Evolutionary conservation across 2,113 vertebrate genomes (phyloP).

Genomic region (Caloenas nicobarica): DNA sequence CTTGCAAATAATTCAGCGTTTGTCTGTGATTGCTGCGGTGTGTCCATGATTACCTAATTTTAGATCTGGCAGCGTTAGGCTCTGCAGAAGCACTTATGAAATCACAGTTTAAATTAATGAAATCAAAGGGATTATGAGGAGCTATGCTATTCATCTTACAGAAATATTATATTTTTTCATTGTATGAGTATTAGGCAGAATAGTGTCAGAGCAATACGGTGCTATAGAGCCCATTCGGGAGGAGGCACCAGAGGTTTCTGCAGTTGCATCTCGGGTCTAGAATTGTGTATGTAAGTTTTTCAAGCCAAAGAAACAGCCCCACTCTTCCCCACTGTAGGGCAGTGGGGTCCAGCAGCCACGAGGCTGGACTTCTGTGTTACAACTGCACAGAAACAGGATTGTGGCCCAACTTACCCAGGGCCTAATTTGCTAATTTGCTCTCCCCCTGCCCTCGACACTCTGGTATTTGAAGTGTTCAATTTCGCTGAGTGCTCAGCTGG

Average conservation of each 20-base stretch:
- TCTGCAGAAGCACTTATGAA: neutral
- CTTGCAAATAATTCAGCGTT: neutral
- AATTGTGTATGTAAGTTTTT: neutral
- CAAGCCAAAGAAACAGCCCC: neutral
- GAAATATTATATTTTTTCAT: neutral
- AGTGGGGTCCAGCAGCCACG: fast-evolving
- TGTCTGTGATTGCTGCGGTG: neutral
- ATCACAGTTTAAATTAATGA: neutral
- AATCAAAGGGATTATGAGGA: neutral
- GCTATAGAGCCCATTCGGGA: neutral
- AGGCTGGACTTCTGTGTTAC: too few species aligned
- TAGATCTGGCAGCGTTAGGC: neutral
- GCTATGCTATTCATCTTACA: neutral
- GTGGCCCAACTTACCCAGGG: neutral
- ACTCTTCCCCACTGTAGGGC: neutral
- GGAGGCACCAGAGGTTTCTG: neutral
- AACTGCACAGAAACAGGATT: fast-evolving
- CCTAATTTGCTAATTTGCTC: too few species aligned
- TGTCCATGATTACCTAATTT: neutral
- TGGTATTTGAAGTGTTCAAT: fast-evolving
- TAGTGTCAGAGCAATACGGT: neutral
- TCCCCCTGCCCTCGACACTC: neutral
- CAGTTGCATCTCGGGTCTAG: neutral
- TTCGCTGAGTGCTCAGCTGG: neutral
- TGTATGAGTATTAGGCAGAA: neutral